Evolutionary conservation across 2,888 invertebrate species (phyloP), one percentile per base, ranked within the genome.

Genomic region (Hololepta plana): DNA sequence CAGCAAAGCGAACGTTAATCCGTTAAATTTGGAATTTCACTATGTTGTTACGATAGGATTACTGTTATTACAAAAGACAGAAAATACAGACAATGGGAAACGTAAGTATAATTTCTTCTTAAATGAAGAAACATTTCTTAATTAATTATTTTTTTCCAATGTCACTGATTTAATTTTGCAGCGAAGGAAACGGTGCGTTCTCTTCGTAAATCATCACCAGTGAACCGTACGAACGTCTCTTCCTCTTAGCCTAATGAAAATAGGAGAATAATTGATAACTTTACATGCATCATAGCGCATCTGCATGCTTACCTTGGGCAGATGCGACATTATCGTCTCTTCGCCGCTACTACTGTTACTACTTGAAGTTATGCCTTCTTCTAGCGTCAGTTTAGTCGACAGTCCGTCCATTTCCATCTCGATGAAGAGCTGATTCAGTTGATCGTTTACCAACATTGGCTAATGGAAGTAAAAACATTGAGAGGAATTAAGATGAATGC

Each of bases 381-480:
- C 73, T 2, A 74, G 51, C 3, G 64, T 62, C 7, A 75, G 55
- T 29, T 62, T 60, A 1, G 64, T 51, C 1, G 65, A 55, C 4
- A 63, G 56, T 1, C 70, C 71, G 37, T 69, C 65, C n/a, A 72
- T 40, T 37, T 73, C 69, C 40, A 77, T 53, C 39, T 79, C 77
- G 15, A 64, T 38, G 41, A 75, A 77, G 3, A 79, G 51, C 41
- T 76, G 75, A 17, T 56, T 60, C 12, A 82, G 47, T 47, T 81
- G 81, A 28, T 77, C 72, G 42, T 74, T 74, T 2, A 81, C 76
- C 38, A 74, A 38, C 2, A 56, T 39, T 0, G 80, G 72, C 66
- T 80, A 58, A 29, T n/a, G n/a, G n/a, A n/a, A n/a, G n/a, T n/a
- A n/a, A n/a, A n/a, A n/a, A n/a, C n/a, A n/a, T n/a, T n/a, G n/a